These are phyloP conservation scores for Lamprotornis superbus DNA, from an alignment of 2,113 vertebrate species.

Conservation along the genomic window DNA sequence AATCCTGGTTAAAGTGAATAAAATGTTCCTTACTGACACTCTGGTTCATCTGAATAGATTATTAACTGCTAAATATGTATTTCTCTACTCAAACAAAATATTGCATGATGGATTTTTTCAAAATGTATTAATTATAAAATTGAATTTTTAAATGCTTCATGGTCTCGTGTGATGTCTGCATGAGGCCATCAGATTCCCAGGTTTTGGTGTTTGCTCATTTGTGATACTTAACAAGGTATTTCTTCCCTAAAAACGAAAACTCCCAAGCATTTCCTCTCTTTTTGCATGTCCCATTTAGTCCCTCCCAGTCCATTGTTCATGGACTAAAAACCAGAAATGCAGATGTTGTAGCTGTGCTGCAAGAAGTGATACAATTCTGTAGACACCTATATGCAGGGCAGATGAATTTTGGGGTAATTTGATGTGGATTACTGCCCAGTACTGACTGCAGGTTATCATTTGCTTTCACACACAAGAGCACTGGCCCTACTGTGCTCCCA, in stretches of 20 bases:
- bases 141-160: not conserved
- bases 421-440: not conserved
- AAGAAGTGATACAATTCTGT: not conserved
- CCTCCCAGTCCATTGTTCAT: not conserved
- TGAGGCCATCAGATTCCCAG: not conserved
- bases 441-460: not conserved
- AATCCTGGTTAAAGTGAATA: not conserved
- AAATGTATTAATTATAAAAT: not conserved
- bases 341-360: not conserved
- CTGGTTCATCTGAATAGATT: not conserved
- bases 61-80: not conserved
- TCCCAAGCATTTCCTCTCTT: not conserved
- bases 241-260: not conserved
- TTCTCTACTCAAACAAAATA: not conserved
- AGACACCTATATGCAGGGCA: not conserved
- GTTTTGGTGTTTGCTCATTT: not conserved
- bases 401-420: not conserved
- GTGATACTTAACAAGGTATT: not conserved
- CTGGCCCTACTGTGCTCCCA: not conserved
- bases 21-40: not conserved
- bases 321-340: not conserved
- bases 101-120: not conserved
- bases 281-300: not conserved
- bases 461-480: not conserved
- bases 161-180: not conserved